Evolutionary conservation across 30 jellyfish, hydroid and myxozoan species (phyloP), one percentile per base, ranked within the genome.

Genomic region (Cassiopea andromeda): DNA sequence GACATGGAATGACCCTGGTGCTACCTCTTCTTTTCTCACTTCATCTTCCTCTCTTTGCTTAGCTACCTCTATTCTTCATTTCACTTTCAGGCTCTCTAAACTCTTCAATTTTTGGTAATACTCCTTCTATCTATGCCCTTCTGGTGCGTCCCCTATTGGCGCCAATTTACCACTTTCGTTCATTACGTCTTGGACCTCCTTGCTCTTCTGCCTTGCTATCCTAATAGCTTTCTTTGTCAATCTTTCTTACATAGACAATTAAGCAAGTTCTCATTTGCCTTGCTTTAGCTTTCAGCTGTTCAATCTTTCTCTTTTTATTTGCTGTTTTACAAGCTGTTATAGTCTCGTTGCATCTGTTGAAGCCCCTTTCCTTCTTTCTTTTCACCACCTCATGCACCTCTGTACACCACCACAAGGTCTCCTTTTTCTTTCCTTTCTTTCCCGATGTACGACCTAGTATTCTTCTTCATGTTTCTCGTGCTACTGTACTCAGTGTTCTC

Each of bases 401-500:
- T 44, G 43, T n/a, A 44, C 83, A 74, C 83, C 83, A 74, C 83
- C 83, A 74, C 83, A 70, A 74, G 48, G 83, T 74, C 43, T 48
- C 83, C 14, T 12, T 38, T 18, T 83, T 44, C 50, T n/a, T 46
- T 6, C 87, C 87, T 27, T 57, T 57, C 50, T 46, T 68, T 44
- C 81, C 89, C 45, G 81, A 49, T 17, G 87, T 64, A 14, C 15
- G 17, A 5, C 91, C 91, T 15, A 83, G 87, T 7, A 68, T 16
- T 10, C 67, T 38, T 38, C 69, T 83, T 27, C 87, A 88, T 48
- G 84, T 48, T 38, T 69, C 91, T 68, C 44, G 17, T 10, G 67
- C 14, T 70, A 38, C 81, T 27, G 60, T 60, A 58, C 75, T 66
- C 45, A 44, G 27, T 74, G 49, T 44, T 74, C 46, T 44, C 83